Percentiles rank a stretch among this genome's conserved stretches.
Evolutionary conservation across 2,888 invertebrate species (phyloP).

Genomic region (Eristalinus aeneus): DNA sequence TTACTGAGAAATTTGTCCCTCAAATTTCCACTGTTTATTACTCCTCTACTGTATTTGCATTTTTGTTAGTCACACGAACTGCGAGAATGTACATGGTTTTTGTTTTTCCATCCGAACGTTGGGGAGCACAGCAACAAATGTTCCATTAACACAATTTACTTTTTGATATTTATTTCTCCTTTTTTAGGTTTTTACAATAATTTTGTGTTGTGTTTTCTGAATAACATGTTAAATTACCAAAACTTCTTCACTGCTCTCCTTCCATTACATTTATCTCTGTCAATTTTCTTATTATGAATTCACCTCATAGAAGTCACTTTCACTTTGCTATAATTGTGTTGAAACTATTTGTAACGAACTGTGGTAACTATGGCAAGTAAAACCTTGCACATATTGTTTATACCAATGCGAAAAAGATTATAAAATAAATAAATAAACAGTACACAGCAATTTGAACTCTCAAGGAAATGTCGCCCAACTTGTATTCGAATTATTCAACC

Average conservation of each 20-base stretch:
- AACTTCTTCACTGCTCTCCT: conserved; percentile 43
- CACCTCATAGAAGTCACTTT: conserved; percentile 47
- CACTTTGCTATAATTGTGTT: conserved; percentile 53
- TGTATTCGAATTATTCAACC: not conserved
- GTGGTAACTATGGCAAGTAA: conserved; percentile 2
- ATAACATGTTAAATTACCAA: conserved; percentile 60
- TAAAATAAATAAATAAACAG: no score
- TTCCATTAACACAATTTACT: conserved; percentile 1
- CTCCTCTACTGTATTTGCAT: conserved; percentile 23
- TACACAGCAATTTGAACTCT: not conserved
- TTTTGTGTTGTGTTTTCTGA: conserved; percentile 40
- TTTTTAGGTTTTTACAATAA: conserved; percentile 26
- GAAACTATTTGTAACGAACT: not conserved
- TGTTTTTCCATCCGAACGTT: conserved; percentile 1
- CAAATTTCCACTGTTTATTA: conserved; percentile 41
- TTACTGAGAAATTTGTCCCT: conserved; percentile 47
- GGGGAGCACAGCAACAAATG: not conserved
- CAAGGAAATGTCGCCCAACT: not conserved
- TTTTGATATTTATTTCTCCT: not conserved
- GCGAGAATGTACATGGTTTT: not conserved
- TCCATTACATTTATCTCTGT: conserved; percentile 45
- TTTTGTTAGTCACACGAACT: conserved; percentile 32
- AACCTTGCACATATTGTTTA: no score
- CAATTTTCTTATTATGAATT: conserved; percentile 41
- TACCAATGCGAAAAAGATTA: no score